These are phyloP conservation scores for Lanistes nyassanus DNA, from an alignment of 1,140 invertebrate species.

Conservation along the genomic window DNA sequence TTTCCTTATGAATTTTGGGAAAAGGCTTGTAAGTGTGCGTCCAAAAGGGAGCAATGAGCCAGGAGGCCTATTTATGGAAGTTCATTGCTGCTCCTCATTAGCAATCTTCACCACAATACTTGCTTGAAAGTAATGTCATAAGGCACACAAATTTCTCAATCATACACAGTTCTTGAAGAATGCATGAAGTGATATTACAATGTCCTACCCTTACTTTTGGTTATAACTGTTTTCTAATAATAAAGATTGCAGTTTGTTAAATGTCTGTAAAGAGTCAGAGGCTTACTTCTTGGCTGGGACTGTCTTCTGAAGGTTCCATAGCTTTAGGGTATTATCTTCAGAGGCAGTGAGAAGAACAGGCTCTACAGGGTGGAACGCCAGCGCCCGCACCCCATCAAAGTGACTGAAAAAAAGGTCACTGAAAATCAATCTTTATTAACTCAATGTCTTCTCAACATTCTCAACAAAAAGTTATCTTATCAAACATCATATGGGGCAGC, in stretches of 20 bases:
- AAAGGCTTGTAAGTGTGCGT: no score
- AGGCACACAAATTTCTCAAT: no score
- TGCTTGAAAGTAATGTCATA: no score
- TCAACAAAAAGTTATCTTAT: not conserved
- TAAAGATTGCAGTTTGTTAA: not conserved
- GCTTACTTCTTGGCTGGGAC: slow-evolving; percentile 91
- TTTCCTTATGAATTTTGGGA: no score
- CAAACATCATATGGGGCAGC: not conserved
- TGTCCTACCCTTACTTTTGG: no score
- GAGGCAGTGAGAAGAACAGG: slow-evolving; percentile 97
- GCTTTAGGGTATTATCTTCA: slow-evolving; percentile 97
- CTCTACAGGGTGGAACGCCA: slow-evolving; percentile 98
- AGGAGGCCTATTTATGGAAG: no score
- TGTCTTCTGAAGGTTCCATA: slow-evolving; percentile 99
- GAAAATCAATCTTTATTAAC: not conserved
- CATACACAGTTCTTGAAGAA: no score
- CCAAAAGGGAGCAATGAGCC: no score
- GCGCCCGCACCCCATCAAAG: slow-evolving; percentile 95
- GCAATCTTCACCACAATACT: no score
- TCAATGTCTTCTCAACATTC: not conserved
- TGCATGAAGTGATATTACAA: no score
- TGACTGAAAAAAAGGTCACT: slow-evolving; percentile 73
- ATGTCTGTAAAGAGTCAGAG: not conserved
- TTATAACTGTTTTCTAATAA: no score
- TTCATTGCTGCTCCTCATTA: no score